Base-by-base conservation (phyloP, 2,888 invertebrate species). In the Cephus nigrinus region DNA sequence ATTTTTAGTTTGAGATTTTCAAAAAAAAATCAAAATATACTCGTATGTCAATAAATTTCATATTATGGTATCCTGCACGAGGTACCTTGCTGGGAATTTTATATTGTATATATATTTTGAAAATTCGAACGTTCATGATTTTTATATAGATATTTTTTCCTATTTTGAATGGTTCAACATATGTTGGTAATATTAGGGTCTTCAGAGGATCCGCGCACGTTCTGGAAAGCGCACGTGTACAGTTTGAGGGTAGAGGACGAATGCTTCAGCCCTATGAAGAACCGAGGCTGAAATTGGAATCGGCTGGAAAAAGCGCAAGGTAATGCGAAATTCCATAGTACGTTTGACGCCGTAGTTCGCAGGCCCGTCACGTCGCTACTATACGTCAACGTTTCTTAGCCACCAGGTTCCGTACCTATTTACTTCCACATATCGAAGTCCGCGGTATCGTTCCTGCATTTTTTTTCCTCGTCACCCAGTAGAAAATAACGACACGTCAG, bases 301-400 rank as follows among this genome's bases (percentile, higher is more conserved):
- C 31, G 71, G 12, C 31, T 31, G 71, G 32, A 32, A 71, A 71
- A 74, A 35, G 74, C 74, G 33, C 74, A 74, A 35, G 74, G 74
- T 74, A 74, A 74, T 74, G 74, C 74, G 74, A 74, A 74, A 74
- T 74, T 74, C 74, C 74, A 33, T 35, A 35, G 35, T 34, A 34
- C 74, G 34, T 35, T 74, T 35, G 34, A 35, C 33, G 35, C 11
- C 33, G 35, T 33, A 15, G 12, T 34, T 32, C 34, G 33, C 33
- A 74, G 30, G 11, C 74, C 35, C 35, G 35, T 74, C 74, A 74
- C 74, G 74, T 74, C 35, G 74, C 9, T 12, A 35, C 74, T 33
- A 74, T 74, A 74, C 36, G 74, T 74, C 74, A 74, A 74, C 74
- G 74, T 74, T 74, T 35, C 74, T 74, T 74, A 74, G 74, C 23